Percentiles rank a stretch among this genome's conserved stretches.
Conservation (phyloP, 2,797 vertebrate genomes). For the Coregonus sp. region DNA sequence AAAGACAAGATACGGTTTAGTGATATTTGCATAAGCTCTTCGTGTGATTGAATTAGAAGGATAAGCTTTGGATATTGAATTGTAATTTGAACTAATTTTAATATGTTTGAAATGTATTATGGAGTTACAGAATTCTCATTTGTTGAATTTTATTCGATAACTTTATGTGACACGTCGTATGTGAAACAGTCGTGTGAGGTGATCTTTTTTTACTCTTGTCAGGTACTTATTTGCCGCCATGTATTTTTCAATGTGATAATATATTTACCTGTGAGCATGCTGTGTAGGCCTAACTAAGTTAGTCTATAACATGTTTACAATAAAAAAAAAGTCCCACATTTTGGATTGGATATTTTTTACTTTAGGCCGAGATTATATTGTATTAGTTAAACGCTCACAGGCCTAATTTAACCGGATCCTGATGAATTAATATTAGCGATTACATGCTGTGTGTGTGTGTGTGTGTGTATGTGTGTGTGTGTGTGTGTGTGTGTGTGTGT, state of each 20-base stretch:
- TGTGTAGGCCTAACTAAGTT: background rate
- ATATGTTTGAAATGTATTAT: background rate
- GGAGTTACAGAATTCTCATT: background rate
- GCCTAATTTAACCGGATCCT: too few species aligned
- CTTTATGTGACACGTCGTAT: background rate
- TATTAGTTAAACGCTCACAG: too few species aligned
- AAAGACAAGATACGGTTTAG: slow-evolving; percentile 1
- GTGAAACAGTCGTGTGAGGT: background rate
- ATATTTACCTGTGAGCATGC: slow-evolving; percentile 10
- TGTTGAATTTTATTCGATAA: background rate
- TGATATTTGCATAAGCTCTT: slow-evolving; percentile 10
- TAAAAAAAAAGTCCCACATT: background rate
- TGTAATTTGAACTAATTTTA: background rate
- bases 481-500: too few species aligned
- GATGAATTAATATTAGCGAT: too few species aligned
- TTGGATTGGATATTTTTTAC: background rate
- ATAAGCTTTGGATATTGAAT: background rate
- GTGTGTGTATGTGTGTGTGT: too few species aligned
- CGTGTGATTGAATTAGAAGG: background rate
- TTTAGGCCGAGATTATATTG: background rate
- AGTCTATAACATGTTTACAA: too few species aligned
- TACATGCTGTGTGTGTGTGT: too few species aligned
- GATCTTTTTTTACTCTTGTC: background rate
- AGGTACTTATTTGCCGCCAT: background rate
- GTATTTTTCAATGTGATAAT: slow-evolving; percentile 13